A percentile compares a stretch with the other conserved stretches of the same genome.
Evolutionary conservation across 2,888 invertebrate genomes (phyloP).

Genomic region (Pyrgus malvae): DNA sequence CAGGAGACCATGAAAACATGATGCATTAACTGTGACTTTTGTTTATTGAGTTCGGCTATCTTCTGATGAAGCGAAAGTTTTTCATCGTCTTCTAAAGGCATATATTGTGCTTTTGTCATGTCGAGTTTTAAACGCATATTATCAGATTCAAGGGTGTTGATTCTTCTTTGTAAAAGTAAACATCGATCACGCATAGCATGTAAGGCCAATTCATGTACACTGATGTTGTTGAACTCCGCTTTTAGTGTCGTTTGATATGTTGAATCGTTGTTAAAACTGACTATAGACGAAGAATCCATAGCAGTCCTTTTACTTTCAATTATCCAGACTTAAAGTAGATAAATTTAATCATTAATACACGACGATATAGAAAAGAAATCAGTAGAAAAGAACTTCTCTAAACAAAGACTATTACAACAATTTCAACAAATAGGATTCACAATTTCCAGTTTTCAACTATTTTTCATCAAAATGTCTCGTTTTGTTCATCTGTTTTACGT

Average conservation of each 20-base stretch:
- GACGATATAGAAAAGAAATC: no score
- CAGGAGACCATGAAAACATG: conserved; percentile 91
- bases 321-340: no score
- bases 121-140: conserved; percentile 84
- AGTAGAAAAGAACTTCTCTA: no score
- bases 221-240: conserved; percentile 69
- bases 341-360: no score
- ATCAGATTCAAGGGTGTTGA: conserved; percentile 87
- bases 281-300: conserved; percentile 75
- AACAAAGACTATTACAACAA: no score
- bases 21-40: conserved; percentile 88
- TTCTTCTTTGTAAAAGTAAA: conserved; percentile 86
- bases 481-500: no score
- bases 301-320: background rate
- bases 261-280: conserved; percentile 75
- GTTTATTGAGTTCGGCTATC: conserved; percentile 86
- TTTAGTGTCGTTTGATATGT: conserved; percentile 70
- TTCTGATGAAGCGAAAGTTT: conserved; percentile 80
- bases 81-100: conserved; percentile 69
- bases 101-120: conserved; percentile 53
- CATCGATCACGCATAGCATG: conserved; percentile 92
- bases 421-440: no score
- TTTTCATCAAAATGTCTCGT: no score
- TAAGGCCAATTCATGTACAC: conserved; percentile 88
- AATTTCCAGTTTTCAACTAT: no score